Evolutionary conservation across 2,113 vertebrate genomes (phyloP).

Genomic region (Gorsachius goisagi): DNA sequence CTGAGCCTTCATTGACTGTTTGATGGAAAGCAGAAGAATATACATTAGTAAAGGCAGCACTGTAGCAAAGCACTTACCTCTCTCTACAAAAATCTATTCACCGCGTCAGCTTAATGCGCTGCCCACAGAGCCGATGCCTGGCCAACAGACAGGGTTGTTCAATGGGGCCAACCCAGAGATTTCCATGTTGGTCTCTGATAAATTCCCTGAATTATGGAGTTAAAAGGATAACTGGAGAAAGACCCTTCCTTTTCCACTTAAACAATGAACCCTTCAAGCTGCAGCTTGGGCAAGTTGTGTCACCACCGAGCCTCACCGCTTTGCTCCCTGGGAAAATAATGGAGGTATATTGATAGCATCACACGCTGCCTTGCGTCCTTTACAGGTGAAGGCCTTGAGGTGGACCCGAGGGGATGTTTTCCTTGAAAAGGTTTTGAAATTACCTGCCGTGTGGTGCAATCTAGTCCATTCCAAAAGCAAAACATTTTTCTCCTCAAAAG

Average conservation of each 20-base stretch:
- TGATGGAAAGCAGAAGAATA: conserved; percentile 51
- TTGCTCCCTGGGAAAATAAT: neutral
- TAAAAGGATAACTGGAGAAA: neutral
- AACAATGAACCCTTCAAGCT: neutral
- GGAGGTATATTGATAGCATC: neutral
- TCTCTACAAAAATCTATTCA: conserved; percentile 6
- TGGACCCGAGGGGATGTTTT: neutral
- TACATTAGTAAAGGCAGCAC: neutral
- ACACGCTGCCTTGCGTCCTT: neutral
- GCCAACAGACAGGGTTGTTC: neutral
- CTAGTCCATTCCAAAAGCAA: conserved; percentile 1
- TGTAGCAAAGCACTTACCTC: neutral
- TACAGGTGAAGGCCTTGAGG: neutral
- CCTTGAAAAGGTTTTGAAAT: neutral
- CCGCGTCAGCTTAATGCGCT: rapidly evolving
- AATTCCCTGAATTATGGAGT: neutral
- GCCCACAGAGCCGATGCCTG: neutral
- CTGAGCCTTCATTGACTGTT: conserved; percentile 93
- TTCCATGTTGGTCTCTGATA: neutral
- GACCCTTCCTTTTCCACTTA: neutral
- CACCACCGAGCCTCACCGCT: neutral
- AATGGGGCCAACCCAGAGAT: neutral
- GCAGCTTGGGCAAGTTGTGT: neutral
- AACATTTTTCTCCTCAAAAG: conserved; percentile 17
- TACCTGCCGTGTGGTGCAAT: neutral